These are phyloP conservation scores for Microchirus variegatus DNA, from an alignment of 2,797 vertebrate genomes.

Conservation along the genomic window DNA sequence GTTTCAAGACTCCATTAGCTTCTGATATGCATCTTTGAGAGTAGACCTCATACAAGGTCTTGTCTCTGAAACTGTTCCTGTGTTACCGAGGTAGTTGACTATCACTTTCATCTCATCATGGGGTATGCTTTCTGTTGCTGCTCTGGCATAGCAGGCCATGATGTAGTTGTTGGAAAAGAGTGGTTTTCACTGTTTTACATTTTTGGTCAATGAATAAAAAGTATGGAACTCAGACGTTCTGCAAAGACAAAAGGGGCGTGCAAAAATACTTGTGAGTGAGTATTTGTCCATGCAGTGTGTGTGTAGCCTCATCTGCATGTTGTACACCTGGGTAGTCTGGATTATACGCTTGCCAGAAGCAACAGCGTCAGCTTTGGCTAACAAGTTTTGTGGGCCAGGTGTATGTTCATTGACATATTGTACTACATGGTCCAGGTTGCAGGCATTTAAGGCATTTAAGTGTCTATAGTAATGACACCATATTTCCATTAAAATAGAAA, in stretches of 20 bases:
- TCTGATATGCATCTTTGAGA: conserved; percentile 63
- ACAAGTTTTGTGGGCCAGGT: too few species aligned
- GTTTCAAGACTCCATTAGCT: conserved; percentile 71
- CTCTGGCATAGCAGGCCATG: conserved; percentile 22
- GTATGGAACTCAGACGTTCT: conserved; percentile 6
- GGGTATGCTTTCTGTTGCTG: conserved; percentile 5
- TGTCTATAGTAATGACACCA: not conserved
- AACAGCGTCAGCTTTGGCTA: too few species aligned
- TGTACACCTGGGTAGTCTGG: conserved; percentile 50
- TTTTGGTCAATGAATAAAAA: not conserved
- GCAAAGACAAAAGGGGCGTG: not conserved
- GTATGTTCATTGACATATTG: too few species aligned
- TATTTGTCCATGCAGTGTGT: conserved; percentile 44
- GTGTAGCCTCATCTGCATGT: conserved; percentile 58
- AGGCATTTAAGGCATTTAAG: too few species aligned
- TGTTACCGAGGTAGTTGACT: conserved; percentile 42
- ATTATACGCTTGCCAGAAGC: conserved; percentile 36
- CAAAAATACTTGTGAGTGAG: not conserved
- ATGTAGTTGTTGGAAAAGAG: conserved; percentile 3
- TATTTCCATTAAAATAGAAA: not conserved
- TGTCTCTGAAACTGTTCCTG: conserved; percentile 29
- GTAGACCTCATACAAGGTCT: conserved; percentile 34
- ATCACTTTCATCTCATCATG: conserved; percentile 20
- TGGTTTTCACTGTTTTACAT: not conserved
- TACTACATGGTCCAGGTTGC: too few species aligned